Evolutionary conservation across 2,113 vertebrate genomes (phyloP).

Genomic region (Paracanthobrama guichenoti): DNA sequence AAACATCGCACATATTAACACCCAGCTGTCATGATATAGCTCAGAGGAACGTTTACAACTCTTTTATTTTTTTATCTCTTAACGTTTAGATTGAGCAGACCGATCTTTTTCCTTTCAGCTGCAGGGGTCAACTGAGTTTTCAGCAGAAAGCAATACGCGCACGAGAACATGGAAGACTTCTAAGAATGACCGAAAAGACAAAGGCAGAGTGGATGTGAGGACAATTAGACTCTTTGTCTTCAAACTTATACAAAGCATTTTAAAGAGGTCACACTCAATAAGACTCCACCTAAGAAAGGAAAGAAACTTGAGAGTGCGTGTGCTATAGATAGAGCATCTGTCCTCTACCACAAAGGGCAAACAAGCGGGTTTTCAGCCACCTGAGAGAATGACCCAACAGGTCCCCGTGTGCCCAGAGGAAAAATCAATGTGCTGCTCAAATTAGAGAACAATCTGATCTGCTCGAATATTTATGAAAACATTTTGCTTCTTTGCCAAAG

Average conservation of each 20-base stretch:
- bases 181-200: slow-evolving; percentile 2
- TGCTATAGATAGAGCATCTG: slow-evolving; percentile 44
- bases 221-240: slow-evolving; percentile 33
- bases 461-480: slow-evolving; percentile 7
- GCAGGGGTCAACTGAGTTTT: slow-evolving; percentile 36
- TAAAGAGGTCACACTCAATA: slow-evolving; percentile 33
- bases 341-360: slow-evolving; percentile 30
- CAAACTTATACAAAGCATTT: slow-evolving; percentile 22
- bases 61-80: slow-evolving; percentile 24
- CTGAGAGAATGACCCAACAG: slow-evolving; percentile 36
- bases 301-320: slow-evolving; percentile 39
- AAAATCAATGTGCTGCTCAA: slow-evolving; percentile 53
- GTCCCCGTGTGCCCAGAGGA: slow-evolving; percentile 14
- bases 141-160: not conserved
- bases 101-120: slow-evolving; percentile 2
- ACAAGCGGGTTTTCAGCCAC: slow-evolving; percentile 14
- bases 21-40: slow-evolving; percentile 11
- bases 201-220: slow-evolving; percentile 10
- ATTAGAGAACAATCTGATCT: slow-evolving; percentile 53
- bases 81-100: not conserved
- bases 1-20: slow-evolving; percentile 53
- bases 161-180: not conserved
- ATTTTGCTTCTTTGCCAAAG: not conserved
- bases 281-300: slow-evolving; percentile 26
- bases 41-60: slow-evolving; percentile 44